Base-by-base conservation (phyloP, 2,888 invertebrate genomes). In the Synergus japonicus region DNA sequence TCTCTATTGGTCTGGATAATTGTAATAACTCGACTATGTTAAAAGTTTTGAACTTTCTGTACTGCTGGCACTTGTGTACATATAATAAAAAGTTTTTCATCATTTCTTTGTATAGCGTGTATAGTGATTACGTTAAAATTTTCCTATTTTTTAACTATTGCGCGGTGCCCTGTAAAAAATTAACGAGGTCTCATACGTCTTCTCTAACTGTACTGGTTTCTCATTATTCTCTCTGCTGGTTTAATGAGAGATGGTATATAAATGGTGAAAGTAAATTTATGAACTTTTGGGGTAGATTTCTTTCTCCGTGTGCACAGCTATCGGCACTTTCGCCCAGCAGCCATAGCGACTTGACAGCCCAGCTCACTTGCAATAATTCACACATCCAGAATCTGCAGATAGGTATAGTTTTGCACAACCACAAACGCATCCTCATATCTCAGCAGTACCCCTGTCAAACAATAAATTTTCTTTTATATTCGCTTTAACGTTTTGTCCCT, bases 331-430 rank as follows among this genome's bases (percentile, higher is more conserved):
- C 49, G 10, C 67, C 67, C 22, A 22, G 22, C 69, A 54, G 54
- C 54, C 29, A 69, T 69, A 22, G 67, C 18, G 67, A 67, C 44
- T 46, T 67, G 67, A 67, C 67, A 67, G 44, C 46, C 18, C 67
- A 22, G 22, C 37, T 73, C 73, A 73, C 54, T 54, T 73, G 73
- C 73, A 73, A 73, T 73, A 73, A 73, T 73, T 73, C 73, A 54
- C 73, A 73, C 49, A 73, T 73, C 49, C 49, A 2, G 69, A 46
- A 69, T 69, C 46, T 22, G 22, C 22, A 22, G 1, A 2, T 2
- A 15, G 73, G 37, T 73, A 73, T 73, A 73, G 73, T 73, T 73
- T 73, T 73, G 22, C 49, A 54, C 13, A 73, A 8, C 29, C 73
- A 73, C 54, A 46, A 49, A 13, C 15, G 44, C 67, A 67, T 67